phyloP scores from a whole-genome alignment of 2,113 vertebrate genomes.

The Antigone vipio region DNA sequence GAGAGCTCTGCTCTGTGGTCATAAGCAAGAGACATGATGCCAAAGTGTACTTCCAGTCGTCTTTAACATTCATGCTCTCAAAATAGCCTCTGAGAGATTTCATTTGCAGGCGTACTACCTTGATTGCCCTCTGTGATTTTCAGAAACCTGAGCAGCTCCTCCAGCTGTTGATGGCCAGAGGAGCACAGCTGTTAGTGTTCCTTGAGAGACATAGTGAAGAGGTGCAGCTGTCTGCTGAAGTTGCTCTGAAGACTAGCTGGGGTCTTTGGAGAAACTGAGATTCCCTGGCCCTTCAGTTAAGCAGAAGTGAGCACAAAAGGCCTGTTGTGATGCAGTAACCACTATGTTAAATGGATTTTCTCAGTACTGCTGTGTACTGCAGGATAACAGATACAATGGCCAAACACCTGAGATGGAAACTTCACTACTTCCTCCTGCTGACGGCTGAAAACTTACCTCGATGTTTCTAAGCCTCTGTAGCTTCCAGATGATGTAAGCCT shows the following conservation, averaged over 20 bases:
- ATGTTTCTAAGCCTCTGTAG: background rate
- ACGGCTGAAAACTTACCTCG: background rate
- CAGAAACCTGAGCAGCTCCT: background rate
- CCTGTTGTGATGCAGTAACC: background rate
- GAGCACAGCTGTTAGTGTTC: background rate
- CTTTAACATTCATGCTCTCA: background rate
- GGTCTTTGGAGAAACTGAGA: background rate
- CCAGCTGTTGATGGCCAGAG: background rate
- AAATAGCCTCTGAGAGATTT: background rate
- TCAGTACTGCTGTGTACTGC: background rate
- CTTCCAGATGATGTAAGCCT: background rate
- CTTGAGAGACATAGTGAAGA: background rate
- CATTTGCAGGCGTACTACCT: background rate
- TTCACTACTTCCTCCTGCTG: background rate
- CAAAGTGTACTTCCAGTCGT: background rate
- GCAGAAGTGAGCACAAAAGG: background rate
- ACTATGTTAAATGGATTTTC: background rate
- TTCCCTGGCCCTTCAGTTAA: background rate
- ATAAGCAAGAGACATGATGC: accelerated
- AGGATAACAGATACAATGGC: background rate
- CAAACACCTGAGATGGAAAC: background rate
- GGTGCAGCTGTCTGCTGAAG: background rate
- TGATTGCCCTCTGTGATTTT: background rate
- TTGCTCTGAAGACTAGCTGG: background rate
- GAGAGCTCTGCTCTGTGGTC: background rate